These are phyloP conservation scores for Carduelis carduelis DNA, from an alignment of 2,797 vertebrate species.

Conservation along the genomic window DNA sequence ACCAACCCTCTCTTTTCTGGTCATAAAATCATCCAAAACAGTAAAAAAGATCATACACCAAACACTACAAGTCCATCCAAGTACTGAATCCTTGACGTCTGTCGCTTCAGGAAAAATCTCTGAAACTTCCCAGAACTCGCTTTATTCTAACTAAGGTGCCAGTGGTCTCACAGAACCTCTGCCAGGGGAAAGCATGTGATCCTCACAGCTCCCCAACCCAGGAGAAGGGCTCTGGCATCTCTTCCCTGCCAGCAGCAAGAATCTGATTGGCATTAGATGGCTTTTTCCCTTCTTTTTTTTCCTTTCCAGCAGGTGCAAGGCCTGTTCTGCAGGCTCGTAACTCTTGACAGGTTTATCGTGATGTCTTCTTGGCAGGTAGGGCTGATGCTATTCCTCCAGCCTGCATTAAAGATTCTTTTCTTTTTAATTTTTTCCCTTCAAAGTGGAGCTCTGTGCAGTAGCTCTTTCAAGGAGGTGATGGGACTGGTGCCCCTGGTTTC, in stretches of 20 bases:
- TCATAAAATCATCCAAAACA: not conserved
- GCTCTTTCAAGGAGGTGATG: not conserved
- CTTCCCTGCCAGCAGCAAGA: not conserved
- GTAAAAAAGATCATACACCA: not conserved
- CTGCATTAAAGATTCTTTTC: not conserved
- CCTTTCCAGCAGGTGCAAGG: slow-evolving; percentile 45
- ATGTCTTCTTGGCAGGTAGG: slow-evolving; percentile 58
- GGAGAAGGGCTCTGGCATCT: slow-evolving; percentile 7
- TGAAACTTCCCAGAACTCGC: not conserved
- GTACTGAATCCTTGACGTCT: not conserved
- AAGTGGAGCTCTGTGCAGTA: not conserved
- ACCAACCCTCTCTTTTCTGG: not conserved
- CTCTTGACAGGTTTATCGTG: slow-evolving; percentile 26
- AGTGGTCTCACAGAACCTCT: not conserved
- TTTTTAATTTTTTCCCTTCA: not conserved
- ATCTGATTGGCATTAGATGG: slow-evolving; percentile 43
- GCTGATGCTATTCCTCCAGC: not conserved
- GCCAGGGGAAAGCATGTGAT: slow-evolving; percentile 5
- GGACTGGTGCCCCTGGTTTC: not conserved
- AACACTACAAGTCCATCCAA: not conserved
- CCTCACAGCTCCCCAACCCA: not conserved
- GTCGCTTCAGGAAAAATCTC: not conserved
- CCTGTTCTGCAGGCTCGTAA: slow-evolving; percentile 27
- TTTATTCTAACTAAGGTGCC: not conserved
- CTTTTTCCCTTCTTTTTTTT: not conserved